Conservation (phyloP, 2,797 vertebrate genomes). For the Mergus octosetaceus region DNA sequence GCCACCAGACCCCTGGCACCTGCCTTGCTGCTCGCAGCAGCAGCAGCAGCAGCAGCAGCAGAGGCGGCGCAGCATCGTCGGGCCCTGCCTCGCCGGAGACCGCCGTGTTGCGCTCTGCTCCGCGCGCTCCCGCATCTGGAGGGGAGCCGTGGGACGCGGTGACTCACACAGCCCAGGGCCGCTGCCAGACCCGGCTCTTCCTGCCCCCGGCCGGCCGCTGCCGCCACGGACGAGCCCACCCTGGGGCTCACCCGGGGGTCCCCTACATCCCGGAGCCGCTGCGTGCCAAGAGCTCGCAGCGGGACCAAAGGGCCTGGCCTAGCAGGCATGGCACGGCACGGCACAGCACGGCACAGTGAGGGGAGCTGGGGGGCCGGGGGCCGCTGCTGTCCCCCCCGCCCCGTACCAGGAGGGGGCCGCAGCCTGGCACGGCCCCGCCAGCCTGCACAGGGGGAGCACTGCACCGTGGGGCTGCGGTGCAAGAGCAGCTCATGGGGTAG, state of each 20-base stretch:
- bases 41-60: neutral
- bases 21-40: neutral
- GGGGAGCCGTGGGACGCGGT: neutral
- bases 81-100: neutral
- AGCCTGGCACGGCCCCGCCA: too few species aligned
- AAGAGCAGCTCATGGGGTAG: neutral
- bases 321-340: neutral
- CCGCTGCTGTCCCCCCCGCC: too few species aligned
- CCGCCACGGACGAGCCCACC: neutral
- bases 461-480: too few species aligned
- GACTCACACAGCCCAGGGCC: constrained; percentile 30
- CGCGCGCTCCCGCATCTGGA: neutral
- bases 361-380: too few species aligned
- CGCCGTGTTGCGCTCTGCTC: neutral
- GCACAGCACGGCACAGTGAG: too few species aligned
- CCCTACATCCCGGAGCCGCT: neutral
- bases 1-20: neutral
- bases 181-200: constrained; percentile 9
- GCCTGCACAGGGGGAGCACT: too few species aligned
- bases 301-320: neutral
- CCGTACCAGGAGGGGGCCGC: too few species aligned
- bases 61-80: neutral
- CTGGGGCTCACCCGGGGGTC: neutral
- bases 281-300: neutral
- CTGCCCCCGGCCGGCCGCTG: neutral